phyloP scores from a whole-genome alignment of 1,140 invertebrate species.

The Drosophila sp. region DNA sequence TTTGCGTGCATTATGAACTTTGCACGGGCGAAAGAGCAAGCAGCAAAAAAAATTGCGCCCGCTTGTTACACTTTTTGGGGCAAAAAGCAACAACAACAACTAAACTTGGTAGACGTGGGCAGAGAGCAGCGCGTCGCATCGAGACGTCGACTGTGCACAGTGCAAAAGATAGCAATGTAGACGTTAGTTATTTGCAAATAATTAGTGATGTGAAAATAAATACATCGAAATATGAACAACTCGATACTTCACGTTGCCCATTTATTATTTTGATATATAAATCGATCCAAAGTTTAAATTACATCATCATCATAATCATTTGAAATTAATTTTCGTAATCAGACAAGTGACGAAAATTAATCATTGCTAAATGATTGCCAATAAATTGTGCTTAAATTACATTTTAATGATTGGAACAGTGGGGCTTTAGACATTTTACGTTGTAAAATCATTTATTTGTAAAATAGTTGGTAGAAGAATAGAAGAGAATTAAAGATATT shows the following conservation, averaged over 20 bases:
- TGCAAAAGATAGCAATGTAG: conserved; percentile 20
- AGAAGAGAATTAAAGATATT: too few species aligned
- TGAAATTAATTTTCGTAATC: too few species aligned
- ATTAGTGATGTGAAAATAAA: too few species aligned
- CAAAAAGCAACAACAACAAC: conserved; percentile 41
- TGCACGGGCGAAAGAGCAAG: conserved; percentile 74
- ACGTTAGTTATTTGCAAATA: not conserved
- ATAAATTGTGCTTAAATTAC: conserved; percentile 7
- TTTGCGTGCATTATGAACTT: conserved; percentile 78
- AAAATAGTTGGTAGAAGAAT: too few species aligned
- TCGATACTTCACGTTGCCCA: too few species aligned
- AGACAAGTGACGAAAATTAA: too few species aligned
- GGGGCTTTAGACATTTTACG: too few species aligned
- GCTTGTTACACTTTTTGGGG: conserved; percentile 50
- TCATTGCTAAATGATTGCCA: not conserved
- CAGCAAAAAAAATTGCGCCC: conserved; percentile 32
- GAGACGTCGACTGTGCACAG: conserved; percentile 46
- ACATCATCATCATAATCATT: too few species aligned
- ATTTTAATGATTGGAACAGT: not conserved
- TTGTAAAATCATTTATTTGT: too few species aligned
- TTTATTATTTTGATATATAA: too few species aligned
- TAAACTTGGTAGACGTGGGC: conserved; percentile 31
- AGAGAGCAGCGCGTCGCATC: conserved; percentile 41
- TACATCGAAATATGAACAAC: too few species aligned
- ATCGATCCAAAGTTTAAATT: too few species aligned